Evolutionary conservation across 2,797 vertebrate species (phyloP), one percentile per base, ranked within the genome.

Genomic region (Perodicticus potto): DNA sequence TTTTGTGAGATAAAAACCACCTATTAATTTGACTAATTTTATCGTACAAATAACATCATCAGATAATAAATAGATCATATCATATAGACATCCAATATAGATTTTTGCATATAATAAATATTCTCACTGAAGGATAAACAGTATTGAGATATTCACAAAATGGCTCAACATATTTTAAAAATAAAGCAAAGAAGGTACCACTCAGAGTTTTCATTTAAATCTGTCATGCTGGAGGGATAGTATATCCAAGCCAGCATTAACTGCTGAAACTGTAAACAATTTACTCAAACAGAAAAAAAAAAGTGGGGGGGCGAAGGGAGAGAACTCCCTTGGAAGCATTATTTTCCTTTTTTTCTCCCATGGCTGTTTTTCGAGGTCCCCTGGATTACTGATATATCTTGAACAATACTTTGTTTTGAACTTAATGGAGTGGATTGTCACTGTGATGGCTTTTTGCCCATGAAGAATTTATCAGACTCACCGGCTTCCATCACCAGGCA

Each of bases 401-500:
- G 10, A 83, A 84, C 32, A 69, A 94, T 32, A 65, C 86, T 97
- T 96, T 19, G 1, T 89, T 86, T 96, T 77, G 92, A 91, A 78
- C 0, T 2, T 0, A 13, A 91, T 57, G 43, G 63, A 92, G 72
- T 83, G 0, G 78, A 83, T 81, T 9, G 81, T 83, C 8, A 82
- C 74, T 88, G 0, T 0, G 72, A 90, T 63, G 91, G 90, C 37
- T 95, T 95, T 96, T 91, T 84, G 73, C 77, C 5, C 0, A 0
- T 34, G 77, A 97, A 96, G 94, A 97, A 97, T 61, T 95, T 77
- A 95, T 98, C 80, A 96, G 95, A 92, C 67, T 91, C 90, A 76
- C 0, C 29, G 59, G 92, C 37, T 94, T 77, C 72, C 2, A 4
- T 96, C 96, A 61, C 81, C 96, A 82, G 95, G 89, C 88, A 97